Conservation (phyloP, 1,140 invertebrate genomes). For the Pentalonia nigronervosa region DNA sequence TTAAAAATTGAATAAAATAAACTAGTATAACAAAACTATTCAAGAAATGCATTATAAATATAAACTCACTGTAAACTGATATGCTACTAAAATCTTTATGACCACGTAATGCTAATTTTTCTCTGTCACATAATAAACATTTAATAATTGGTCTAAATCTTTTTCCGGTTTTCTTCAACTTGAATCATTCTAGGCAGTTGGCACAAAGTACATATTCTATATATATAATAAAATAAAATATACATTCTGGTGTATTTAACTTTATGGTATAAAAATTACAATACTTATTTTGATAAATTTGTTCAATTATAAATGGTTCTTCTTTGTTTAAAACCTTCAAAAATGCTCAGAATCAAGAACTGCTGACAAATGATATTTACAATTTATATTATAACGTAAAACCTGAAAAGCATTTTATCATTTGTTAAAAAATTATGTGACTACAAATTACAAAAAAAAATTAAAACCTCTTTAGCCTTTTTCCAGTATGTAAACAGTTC, state of each 20-base stretch:
- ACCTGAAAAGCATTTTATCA: not conserved
- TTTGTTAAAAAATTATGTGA: not conserved
- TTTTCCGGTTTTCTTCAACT: slow-evolving; percentile 45
- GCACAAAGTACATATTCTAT: not conserved
- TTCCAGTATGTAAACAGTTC: not conserved
- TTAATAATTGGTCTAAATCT: slow-evolving; percentile 59
- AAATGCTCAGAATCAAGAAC: not conserved
- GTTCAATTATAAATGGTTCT: not conserved
- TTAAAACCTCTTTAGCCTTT: not conserved
- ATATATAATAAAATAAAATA: not conserved
- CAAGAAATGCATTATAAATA: not conserved
- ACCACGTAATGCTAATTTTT: not conserved
- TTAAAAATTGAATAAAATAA: not conserved
- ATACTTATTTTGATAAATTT: not conserved
- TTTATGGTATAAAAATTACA: not conserved
- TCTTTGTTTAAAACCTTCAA: not conserved
- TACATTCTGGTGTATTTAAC: not conserved
- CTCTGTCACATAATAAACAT: slow-evolving; percentile 61
- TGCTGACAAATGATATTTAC: not conserved
- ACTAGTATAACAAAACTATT: not conserved
- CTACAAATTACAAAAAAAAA: not conserved
- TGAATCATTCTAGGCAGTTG: not conserved
- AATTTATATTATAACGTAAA: not conserved
- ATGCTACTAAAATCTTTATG: not conserved
- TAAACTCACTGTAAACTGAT: not conserved